A percentile compares a stretch with the other conserved stretches of the same genome.
These are phyloP conservation scores for Amblyteles armatorius DNA, from an alignment of 2,888 invertebrate genomes.

Conservation along the genomic window DNA sequence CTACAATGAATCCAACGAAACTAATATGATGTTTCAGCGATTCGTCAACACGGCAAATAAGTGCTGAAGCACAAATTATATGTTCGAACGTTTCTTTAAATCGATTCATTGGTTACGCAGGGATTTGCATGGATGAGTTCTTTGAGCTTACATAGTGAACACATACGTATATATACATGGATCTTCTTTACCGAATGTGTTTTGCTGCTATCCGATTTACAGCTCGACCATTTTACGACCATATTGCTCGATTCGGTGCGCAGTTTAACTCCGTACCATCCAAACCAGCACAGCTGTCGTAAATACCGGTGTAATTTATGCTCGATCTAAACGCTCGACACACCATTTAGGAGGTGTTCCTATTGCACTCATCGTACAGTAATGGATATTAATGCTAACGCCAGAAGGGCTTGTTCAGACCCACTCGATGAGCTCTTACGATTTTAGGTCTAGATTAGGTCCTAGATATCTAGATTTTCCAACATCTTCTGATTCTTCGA, in stretches of 20 bases:
- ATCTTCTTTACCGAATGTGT: constrained; percentile 13
- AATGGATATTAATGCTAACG: background rate
- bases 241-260: constrained; percentile 74
- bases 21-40: background rate
- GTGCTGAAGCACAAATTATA: constrained; percentile 6
- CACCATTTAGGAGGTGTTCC: constrained; percentile 72
- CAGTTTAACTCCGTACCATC: constrained; percentile 56
- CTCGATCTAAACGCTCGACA: constrained; percentile 79
- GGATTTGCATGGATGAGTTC: background rate
- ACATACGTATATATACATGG: constrained; percentile 4
- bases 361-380: constrained; percentile 43
- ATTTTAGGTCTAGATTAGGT: background rate
- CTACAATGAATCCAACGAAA: background rate
- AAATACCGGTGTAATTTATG: constrained; percentile 74
- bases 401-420: constrained; percentile 5
- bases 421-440: background rate
- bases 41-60: constrained; percentile 5
- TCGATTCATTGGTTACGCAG: constrained; percentile 20
- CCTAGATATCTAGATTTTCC: background rate
- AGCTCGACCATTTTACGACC: constrained; percentile 67
- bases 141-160: background rate
- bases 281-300: constrained; percentile 62
- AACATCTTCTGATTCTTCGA: background rate
- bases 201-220: constrained; percentile 59
- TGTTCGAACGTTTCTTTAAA: background rate